Base-by-base conservation (phyloP, 2,797 vertebrate species). In the Chaetophractus vellerosus region DNA sequence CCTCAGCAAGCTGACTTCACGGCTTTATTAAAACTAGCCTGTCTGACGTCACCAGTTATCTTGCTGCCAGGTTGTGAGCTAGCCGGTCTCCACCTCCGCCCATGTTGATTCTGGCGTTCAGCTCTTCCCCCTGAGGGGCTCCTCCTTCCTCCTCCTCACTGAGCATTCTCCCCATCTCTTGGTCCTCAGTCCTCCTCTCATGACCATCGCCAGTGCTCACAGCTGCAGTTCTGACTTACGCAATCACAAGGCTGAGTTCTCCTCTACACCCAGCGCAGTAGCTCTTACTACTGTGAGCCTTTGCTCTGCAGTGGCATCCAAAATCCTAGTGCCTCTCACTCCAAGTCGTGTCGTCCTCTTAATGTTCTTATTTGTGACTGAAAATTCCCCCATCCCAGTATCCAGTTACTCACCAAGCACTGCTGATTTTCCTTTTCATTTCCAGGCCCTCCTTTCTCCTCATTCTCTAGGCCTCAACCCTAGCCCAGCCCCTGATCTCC, bases 351-450 rank as follows among this genome's bases (percentile, higher is more conserved):
- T 50, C 71, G 61, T 91, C 24, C 28, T 86, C 72, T 69, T 88
- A 48, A 28, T 88, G 75, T n/a, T 69, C 59, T 83, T 61, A 19
- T 33, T 89, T 81, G 16, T 63, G 41, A 12, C 57, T 85, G 63
- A 91, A 92, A n/a, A 57, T 31, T 57, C 88, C 78, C 31, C 26
- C 63, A 90, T 26, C 28, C 41, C 24, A 55, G 74, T 63, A 84
- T 78, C 76, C 55, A 85, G 16, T 85, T 48, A 71, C 48, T 85
- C 69, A 84, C 52, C 66, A 78, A 75, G 16, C 55, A 41, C 23
- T 88, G 5, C 31, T 88, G 57, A 38, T 82, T 63, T 87, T 81
- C 59, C 78, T 63, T 86, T 89, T 93, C 64, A 55, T 74, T 72
- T 92, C 55, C 9, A 33, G 21, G 33, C 3, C 12, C 0, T 5